Evolutionary conservation across 2,113 vertebrate species (phyloP).

Genomic region (Dasypus novemcinctus): DNA sequence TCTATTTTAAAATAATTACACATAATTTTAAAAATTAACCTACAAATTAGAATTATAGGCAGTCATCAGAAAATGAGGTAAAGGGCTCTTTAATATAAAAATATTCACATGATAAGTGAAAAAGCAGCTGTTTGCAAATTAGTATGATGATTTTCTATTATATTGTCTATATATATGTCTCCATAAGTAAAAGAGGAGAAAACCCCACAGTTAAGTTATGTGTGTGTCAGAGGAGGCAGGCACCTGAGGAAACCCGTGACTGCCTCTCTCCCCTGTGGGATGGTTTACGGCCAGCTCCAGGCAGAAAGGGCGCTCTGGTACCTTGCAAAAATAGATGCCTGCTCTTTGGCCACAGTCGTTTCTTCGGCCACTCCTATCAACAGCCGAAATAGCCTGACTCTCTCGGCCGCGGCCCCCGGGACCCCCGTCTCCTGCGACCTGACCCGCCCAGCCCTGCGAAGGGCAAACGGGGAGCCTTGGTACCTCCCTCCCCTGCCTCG

Average conservation of each 20-base stretch:
- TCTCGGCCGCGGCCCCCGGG: background rate
- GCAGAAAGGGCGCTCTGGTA: background rate
- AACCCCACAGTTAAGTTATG: fast-evolving
- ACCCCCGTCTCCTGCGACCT: background rate
- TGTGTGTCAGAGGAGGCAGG: background rate
- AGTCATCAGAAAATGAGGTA: constrained; percentile 1
- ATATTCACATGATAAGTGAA: background rate
- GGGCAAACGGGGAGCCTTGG: constrained; percentile 43
- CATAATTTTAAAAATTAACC: background rate
- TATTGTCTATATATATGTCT: background rate
- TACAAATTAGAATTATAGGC: background rate
- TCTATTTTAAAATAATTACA: background rate
- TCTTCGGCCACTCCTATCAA: background rate
- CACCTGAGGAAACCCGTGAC: background rate
- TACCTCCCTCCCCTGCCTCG: constrained; percentile 33
- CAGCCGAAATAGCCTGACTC: background rate
- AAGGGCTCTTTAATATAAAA: background rate
- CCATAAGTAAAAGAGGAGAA: background rate
- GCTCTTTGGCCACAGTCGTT: background rate
- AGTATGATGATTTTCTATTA: background rate
- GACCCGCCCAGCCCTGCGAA: background rate
- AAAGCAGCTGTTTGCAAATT: background rate
- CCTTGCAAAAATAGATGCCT: constrained; percentile 1
- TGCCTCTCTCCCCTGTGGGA: background rate
- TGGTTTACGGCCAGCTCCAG: background rate